These are phyloP conservation scores for Hydrophis major DNA, from an alignment of 2,797 vertebrate species.

Conservation along the genomic window DNA sequence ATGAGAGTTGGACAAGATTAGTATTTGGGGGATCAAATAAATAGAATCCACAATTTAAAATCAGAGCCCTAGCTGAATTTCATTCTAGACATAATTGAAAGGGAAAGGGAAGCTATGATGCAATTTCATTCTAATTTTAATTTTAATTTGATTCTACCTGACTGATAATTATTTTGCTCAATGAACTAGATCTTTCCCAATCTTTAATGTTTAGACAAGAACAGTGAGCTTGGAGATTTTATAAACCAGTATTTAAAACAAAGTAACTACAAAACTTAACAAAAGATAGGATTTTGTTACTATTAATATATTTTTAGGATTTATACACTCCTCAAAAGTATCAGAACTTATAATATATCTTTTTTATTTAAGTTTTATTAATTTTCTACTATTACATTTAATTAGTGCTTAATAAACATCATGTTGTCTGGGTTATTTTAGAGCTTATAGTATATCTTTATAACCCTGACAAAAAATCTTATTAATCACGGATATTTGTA, in stretches of 20 bases:
- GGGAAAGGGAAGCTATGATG: not conserved
- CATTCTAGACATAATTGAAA: not conserved
- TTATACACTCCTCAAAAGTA: not conserved
- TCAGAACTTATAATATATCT: not conserved
- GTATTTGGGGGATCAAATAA: not conserved
- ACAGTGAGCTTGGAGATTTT: not conserved
- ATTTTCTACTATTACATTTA: no score
- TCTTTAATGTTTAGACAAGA: not conserved
- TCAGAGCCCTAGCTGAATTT: not conserved
- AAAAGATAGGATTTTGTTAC: not conserved
- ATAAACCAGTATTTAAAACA: not conserved
- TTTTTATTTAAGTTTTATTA: no score
- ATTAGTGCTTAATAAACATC: no score
- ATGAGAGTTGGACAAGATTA: not conserved
- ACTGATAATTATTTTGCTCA: not conserved
- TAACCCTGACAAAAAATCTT: not conserved
- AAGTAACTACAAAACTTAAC: not conserved
- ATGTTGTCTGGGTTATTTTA: no score
- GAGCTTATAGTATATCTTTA: not conserved
- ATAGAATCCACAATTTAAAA: not conserved
- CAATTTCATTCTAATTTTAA: not conserved
- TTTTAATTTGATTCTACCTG: no score
- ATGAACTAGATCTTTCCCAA: not conserved
- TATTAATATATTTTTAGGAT: not conserved
- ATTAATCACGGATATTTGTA: not conserved